phyloP scores from a whole-genome alignment of 2,888 invertebrate genomes.

The Noctua comes region DNA sequence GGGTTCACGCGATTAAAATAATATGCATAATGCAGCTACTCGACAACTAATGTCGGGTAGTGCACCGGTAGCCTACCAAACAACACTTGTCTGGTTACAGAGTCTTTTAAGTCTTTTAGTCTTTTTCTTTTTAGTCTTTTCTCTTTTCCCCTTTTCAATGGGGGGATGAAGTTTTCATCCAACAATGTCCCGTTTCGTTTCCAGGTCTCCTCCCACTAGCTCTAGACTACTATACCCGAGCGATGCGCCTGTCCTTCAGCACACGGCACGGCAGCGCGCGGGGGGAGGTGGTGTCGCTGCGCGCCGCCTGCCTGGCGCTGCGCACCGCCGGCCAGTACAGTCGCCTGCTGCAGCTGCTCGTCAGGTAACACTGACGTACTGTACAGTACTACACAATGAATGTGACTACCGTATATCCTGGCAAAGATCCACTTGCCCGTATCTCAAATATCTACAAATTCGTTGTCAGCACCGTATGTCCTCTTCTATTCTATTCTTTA shows the following conservation, averaged over 20 bases:
- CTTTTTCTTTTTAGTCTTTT: too few species aligned
- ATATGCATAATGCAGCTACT: not conserved
- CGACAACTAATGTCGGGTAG: not conserved
- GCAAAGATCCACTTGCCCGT: too few species aligned
- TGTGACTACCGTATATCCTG: too few species aligned
- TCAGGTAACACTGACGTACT: constrained; percentile 85
- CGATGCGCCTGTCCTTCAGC: constrained; percentile 78
- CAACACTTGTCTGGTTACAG: not conserved
- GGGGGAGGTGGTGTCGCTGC: constrained; percentile 90
- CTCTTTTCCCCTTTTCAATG: not conserved
- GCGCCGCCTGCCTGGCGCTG: constrained; percentile 91
- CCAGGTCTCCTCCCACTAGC: constrained; percentile 82
- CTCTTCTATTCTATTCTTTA: too few species aligned
- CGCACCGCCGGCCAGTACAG: constrained; percentile 92
- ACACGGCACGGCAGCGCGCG: constrained; percentile 84
- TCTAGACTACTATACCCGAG: constrained; percentile 79
- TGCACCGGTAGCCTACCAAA: not conserved
- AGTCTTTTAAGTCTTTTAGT: too few species aligned
- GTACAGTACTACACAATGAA: not conserved
- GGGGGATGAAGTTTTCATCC: not conserved
- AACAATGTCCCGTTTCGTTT: constrained; percentile 17
- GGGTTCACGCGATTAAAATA: not conserved
- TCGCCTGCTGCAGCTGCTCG: constrained; percentile 92
- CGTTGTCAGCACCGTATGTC: too few species aligned
- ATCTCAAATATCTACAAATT: too few species aligned